Evolutionary conservation across 2,888 invertebrate species (phyloP).

Genomic region (Diogma glabrata): DNA sequence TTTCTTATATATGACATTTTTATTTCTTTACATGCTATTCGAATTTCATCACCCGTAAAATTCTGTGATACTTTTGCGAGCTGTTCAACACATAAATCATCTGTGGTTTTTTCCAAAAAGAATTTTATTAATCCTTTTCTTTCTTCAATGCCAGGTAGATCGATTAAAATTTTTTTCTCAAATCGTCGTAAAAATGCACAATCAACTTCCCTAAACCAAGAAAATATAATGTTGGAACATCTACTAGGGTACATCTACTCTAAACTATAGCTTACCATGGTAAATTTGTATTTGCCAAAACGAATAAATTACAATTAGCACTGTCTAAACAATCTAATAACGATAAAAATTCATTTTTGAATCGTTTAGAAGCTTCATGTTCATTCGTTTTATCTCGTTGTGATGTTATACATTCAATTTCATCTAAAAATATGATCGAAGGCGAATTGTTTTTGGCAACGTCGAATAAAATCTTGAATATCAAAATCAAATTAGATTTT

Average conservation of each 20-base stretch:
- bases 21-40: slow-evolving; percentile 78
- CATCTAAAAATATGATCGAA: slow-evolving; percentile 86
- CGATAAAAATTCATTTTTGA: slow-evolving; percentile 79
- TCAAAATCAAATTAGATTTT: background rate
- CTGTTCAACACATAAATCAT: slow-evolving; percentile 36
- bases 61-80: slow-evolving; percentile 50
- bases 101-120: slow-evolving; percentile 38
- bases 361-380: slow-evolving; percentile 76
- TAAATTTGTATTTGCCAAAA: slow-evolving; percentile 76
- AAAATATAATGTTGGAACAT: slow-evolving; percentile 17
- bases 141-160: slow-evolving; percentile 56
- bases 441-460: slow-evolving; percentile 76
- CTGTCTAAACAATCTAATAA: slow-evolving; percentile 70
- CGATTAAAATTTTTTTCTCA: slow-evolving; percentile 75
- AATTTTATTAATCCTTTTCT: slow-evolving; percentile 56
- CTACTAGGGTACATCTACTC: slow-evolving; percentile 8
- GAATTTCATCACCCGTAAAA: slow-evolving; percentile 83
- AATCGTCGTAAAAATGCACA: slow-evolving; percentile 75
- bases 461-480: slow-evolving; percentile 65
- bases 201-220: slow-evolving; percentile 78
- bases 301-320: slow-evolving; percentile 46
- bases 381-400: slow-evolving; percentile 50
- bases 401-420: slow-evolving; percentile 76
- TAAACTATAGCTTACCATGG: no score
- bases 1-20: slow-evolving; percentile 69